These are phyloP conservation scores for Erpornis zantholeuca DNA, from an alignment of 2,113 vertebrate species.

Conservation along the genomic window DNA sequence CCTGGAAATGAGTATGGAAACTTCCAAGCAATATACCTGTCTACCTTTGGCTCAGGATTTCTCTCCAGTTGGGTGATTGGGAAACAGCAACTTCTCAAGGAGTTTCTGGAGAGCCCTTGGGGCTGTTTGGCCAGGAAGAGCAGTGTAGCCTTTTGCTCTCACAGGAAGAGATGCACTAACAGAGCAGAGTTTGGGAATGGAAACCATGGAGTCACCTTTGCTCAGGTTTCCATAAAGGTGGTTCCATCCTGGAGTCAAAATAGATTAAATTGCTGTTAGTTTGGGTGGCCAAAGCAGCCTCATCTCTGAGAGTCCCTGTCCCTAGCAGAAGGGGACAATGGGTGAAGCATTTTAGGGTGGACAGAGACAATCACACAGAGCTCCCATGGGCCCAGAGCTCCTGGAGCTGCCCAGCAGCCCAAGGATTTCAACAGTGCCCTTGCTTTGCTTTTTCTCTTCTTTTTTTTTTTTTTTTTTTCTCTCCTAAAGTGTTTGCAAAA, in stretches of 20 bases:
- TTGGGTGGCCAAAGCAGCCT: neutral
- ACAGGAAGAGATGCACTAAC: rapidly evolving
- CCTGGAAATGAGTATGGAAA: neutral
- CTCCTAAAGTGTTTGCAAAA: conserved; percentile 46
- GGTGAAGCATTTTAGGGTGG: neutral
- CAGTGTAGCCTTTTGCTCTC: neutral
- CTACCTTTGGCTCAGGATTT: neutral
- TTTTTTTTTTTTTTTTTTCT: neutral
- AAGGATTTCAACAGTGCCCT: neutral
- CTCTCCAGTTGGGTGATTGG: neutral
- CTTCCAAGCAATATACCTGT: neutral
- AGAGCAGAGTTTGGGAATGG: neutral
- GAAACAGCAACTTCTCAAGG: neutral
- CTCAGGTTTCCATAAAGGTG: neutral
- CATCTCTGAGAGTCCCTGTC: too few relatives aligned
- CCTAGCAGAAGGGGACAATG: neutral
- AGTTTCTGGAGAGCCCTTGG: neutral
- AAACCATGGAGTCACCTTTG: neutral
- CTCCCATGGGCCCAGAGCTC: neutral
- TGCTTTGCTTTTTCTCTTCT: neutral
- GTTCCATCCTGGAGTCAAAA: neutral
- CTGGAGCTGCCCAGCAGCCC: neutral
- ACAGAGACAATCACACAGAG: neutral
- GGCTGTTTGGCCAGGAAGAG: neutral
- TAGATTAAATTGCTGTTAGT: neutral